Base-by-base conservation (phyloP, 2,113 vertebrate genomes). In the Falco punctatus region DNA sequence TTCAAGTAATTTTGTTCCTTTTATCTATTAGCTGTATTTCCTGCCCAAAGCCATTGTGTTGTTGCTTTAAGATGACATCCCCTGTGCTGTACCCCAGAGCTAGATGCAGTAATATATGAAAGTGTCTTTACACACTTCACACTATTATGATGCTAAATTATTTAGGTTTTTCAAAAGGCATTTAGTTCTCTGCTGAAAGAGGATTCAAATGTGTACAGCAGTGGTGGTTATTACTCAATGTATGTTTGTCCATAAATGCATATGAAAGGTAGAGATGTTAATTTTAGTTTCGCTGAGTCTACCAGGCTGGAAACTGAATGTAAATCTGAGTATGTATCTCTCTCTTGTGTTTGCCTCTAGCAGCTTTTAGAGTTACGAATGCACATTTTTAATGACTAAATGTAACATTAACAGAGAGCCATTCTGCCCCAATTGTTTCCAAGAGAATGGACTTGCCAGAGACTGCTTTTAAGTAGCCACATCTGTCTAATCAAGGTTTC, bases 301-400 rank as follows among this genome's bases (percentile, higher is more conserved):
- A 38, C 84, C 64, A 3, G 16, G 57, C 85, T 96, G 64, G 83
- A 96, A 89, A 90, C 49, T 9, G 70, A 89, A 92, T 88, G 81
- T 92, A 95, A 86, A 90, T 95, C 87, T 15, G 38, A 83, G 73
- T 52, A 62, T 52, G 67, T 96, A 65, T 94, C 80, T 92, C 78
- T 90, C 86, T 82, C 67, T 91, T 96, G 77, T 91, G 80, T 95
- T 96, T 95, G 96, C 97, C 96, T 95, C 91, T 80, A 95, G 97
- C 92, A 95, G 82, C 93, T 96, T 97, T 96, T 89, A 94, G 94
- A 92, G 96, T 97, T 91, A 81, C 96, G 96, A 97, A 96, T 96
- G 96, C 96, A 97, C 92, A 94, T 97, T 97, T 97, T 97, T 97
- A 97, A 97, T 97, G 97, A 96, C 92, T 91, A 97, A 96, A 96